Evolutionary conservation across 2,113 vertebrate genomes (phyloP).

Genomic region (Equus przewalskii): DNA sequence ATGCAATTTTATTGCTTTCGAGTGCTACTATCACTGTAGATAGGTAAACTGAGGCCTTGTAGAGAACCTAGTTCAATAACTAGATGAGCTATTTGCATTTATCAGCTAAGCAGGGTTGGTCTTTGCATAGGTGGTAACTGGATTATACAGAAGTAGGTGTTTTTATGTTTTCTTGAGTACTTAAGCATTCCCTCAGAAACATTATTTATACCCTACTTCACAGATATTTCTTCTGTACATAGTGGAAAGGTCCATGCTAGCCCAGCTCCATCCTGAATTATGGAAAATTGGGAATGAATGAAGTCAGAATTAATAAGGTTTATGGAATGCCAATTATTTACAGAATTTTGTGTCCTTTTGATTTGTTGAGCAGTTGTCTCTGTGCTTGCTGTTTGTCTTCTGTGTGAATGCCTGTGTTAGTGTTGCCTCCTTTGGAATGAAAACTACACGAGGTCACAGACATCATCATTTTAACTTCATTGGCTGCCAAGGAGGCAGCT

Average conservation of each 20-base stretch:
- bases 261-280: neutral
- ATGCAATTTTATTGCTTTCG: neutral
- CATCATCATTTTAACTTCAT: neutral
- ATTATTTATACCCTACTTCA: neutral
- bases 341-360: neutral
- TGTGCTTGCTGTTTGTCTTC: neutral
- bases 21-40: neutral
- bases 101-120: neutral
- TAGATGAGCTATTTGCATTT: neutral
- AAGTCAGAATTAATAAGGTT: neutral
- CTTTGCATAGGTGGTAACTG: neutral
- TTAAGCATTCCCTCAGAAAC: neutral
- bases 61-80: neutral
- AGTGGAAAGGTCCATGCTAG: neutral
- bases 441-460: neutral
- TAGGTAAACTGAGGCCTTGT: neutral
- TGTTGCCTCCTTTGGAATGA: neutral
- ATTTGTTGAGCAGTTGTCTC: neutral
- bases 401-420: neutral
- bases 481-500: accelerated
- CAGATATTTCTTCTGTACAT: neutral
- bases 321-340: neutral
- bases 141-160: neutral
- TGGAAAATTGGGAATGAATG: neutral
- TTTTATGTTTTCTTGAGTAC: neutral